These are phyloP conservation scores for Parnassius smintheus DNA, from an alignment of 2,888 invertebrate genomes.

Conservation along the genomic window DNA sequence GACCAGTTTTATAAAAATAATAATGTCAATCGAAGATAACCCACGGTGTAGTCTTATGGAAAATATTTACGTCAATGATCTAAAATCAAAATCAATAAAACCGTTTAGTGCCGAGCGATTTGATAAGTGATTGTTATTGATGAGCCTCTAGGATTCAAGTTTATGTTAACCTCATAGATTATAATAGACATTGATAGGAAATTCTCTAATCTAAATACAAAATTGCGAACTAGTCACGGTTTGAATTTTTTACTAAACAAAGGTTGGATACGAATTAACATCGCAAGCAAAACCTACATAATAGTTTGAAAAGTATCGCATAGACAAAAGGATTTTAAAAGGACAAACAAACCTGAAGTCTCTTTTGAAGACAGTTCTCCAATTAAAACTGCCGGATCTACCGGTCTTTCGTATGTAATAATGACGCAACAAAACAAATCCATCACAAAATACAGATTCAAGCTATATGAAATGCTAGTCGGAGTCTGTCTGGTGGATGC, in stretches of 20 bases:
- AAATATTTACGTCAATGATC: constrained; percentile 64
- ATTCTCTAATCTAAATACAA: too few relatives aligned
- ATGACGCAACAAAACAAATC: constrained; percentile 31
- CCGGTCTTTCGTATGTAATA: constrained; percentile 7
- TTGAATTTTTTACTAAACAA: too few relatives aligned
- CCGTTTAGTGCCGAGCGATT: constrained; percentile 34
- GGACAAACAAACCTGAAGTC: not conserved
- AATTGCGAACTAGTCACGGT: too few relatives aligned
- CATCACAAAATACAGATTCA: constrained; percentile 24
- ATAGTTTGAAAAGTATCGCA: not conserved
- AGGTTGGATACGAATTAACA: not conserved
- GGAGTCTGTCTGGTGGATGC: constrained; percentile 54
- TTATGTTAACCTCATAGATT: constrained; percentile 58
- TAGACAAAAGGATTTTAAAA: not conserved
- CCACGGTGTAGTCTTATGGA: constrained; percentile 49
- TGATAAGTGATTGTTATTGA: constrained; percentile 50
- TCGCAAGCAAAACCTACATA: not conserved
- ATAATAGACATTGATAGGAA: constrained; percentile 31
- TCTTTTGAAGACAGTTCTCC: not conserved
- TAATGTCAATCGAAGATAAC: constrained; percentile 57
- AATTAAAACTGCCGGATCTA: constrained; percentile 5
- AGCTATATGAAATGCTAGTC: constrained; percentile 48
- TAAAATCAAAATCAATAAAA: constrained; percentile 44
- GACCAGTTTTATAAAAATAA: too few relatives aligned
- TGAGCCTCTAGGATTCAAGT: constrained; percentile 54